Evolutionary conservation across 2,888 invertebrate genomes (phyloP).

Genomic region (Cantharis lateralis): DNA sequence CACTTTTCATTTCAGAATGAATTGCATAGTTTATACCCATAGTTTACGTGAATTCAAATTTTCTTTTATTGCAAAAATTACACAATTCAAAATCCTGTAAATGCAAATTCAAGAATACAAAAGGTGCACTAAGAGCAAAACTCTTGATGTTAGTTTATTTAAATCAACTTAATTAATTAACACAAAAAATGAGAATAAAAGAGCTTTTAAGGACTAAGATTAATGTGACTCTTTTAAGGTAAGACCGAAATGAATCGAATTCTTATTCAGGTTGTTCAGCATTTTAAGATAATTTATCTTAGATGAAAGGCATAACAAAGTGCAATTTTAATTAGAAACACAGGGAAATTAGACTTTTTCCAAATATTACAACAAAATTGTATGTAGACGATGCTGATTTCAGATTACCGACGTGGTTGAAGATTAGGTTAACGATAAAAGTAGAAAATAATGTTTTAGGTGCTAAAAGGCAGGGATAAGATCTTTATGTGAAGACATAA

Average conservation of each 20-base stretch:
- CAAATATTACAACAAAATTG: neutral
- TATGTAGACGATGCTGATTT: no score
- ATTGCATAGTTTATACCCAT: no score
- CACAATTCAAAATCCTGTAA: neutral
- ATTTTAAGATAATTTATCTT: slow-evolving; percentile 11
- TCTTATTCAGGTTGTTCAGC: slow-evolving; percentile 14
- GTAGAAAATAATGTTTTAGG: neutral
- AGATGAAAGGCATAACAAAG: slow-evolving; percentile 1
- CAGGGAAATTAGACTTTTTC: neutral
- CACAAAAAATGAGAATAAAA: slow-evolving; percentile 10
- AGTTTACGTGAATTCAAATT: no score
- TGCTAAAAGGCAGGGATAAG: neutral
- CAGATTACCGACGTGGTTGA: neutral
- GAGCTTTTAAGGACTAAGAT: slow-evolving; percentile 15
- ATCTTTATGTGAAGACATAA: neutral
- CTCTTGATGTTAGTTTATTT: slow-evolving; percentile 11
- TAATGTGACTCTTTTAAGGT: slow-evolving; percentile 13
- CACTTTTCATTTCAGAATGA: no score
- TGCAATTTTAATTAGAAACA: neutral
- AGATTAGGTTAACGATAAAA: neutral
- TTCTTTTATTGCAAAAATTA: neutral
- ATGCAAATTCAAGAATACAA: neutral
- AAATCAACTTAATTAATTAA: slow-evolving; percentile 20
- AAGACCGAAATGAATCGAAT: slow-evolving; percentile 13
- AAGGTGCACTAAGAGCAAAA: neutral